Evolutionary conservation across 1,140 invertebrate genomes (phyloP), one percentile per base, ranked within the genome.

Genomic region (Drosophila orena): DNA sequence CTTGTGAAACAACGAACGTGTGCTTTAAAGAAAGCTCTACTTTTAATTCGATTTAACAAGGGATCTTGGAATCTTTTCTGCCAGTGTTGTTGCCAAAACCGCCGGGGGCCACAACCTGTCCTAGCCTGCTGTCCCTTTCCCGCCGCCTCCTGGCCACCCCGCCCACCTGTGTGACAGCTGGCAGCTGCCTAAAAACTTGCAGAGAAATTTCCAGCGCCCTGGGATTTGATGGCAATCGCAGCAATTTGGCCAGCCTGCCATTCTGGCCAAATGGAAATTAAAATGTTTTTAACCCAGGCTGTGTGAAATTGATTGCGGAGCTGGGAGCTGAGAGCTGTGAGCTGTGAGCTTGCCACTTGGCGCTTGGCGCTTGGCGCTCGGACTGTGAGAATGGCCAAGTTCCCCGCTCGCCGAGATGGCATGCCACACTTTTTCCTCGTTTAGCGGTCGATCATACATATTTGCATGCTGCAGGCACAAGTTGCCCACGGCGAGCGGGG

Each of bases 161-260:
- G 56, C 65, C 79, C 75, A 72, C 75, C 55, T 77, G 54, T 79
- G 64, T 88, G 83, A 86, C 83, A 86, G 79, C 69, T 86, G 83
- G 83, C 83, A 86, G 83, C 83, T 86, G 79, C 84, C 83, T 79
- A 79, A 76, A 88, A 86, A 88, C 77, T 68, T 76, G 61, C 70
- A 66, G 59, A 80, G 73, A 66, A 88, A 61, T 68, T 81, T 68
- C 61, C 78, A 74, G 56, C 49, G 84, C 71, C 59, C 52, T 58
- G 83, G 83, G 83, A 86, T 61, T 76, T 66, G 75, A 79, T 83
- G 55, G 79, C 83, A 88, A 86, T 88, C 84, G 79, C 61, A 69
- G 70, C 79, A 88, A 79, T 79, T 81, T 80, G 77, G 62, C 59
- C 79, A 79, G 70, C 57, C 83, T 64, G 79, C 34, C 59, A 61